Evolutionary conservation across 2,888 invertebrate species (phyloP).

Genomic region (Clepsis dumicolana): DNA sequence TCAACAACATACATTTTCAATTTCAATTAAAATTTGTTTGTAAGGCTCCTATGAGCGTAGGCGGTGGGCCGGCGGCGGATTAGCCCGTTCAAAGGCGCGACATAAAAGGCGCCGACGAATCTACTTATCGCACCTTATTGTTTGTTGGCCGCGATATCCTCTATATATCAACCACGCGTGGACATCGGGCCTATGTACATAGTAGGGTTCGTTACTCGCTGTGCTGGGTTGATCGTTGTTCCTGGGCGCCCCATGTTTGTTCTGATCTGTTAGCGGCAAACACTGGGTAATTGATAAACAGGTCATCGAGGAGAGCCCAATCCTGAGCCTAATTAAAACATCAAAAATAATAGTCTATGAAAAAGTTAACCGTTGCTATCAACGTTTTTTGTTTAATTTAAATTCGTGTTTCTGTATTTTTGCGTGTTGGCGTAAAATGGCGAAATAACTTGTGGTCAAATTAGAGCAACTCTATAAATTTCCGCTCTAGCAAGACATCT

Average conservation of each 20-base stretch:
- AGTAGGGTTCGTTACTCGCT: conserved; percentile 7
- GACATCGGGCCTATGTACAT: conserved; percentile 58
- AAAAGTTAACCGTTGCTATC: too few relatives aligned
- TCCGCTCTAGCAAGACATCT: too few relatives aligned
- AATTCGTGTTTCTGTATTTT: too few relatives aligned
- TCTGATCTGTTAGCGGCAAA: too few relatives aligned
- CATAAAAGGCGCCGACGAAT: conserved; percentile 82
- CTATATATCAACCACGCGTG: conserved; percentile 76
- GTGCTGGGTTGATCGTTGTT: conserved; percentile 3
- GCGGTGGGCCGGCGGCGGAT: conserved; percentile 65
- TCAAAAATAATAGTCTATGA: too few relatives aligned
- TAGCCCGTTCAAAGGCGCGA: conserved; percentile 78
- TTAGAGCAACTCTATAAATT: too few relatives aligned
- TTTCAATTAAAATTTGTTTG: conserved; percentile 9
- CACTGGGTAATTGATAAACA: too few relatives aligned
- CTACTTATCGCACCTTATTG: conserved; percentile 82
- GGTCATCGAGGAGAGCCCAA: too few relatives aligned
- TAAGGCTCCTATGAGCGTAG: conserved; percentile 36
- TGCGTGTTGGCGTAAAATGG: too few relatives aligned
- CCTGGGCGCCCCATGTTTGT: not conserved
- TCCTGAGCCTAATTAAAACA: too few relatives aligned
- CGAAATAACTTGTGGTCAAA: too few relatives aligned
- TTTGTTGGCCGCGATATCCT: conserved; percentile 74
- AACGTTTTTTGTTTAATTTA: too few relatives aligned
- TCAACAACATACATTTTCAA: not conserved